These are phyloP conservation scores for Numenius arquata DNA, from an alignment of 2,113 vertebrate species.

Conservation along the genomic window DNA sequence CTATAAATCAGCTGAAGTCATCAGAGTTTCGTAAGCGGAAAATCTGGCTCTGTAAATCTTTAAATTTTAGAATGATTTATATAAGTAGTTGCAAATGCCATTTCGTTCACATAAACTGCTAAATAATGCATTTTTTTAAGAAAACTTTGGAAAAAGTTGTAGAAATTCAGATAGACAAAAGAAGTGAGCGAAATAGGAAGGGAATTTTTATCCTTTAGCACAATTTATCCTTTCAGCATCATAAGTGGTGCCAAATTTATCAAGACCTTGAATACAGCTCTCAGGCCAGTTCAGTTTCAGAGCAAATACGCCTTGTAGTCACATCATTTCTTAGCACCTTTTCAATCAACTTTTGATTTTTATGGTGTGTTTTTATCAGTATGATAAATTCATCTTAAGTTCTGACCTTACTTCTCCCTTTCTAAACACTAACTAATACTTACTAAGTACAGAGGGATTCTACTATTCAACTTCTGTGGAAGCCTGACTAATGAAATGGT, in stretches of 20 bases:
- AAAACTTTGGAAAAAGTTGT: background rate
- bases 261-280: background rate
- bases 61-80: background rate
- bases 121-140: background rate
- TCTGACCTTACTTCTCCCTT: background rate
- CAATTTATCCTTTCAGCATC: background rate
- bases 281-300: background rate
- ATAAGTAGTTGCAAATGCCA: background rate
- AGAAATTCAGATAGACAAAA: background rate
- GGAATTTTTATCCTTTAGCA: background rate
- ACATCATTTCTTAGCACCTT: background rate
- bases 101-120: background rate
- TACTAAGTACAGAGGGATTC: background rate
- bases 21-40: background rate
- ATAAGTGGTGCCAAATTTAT: background rate
- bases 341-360: background rate
- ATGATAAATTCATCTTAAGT: background rate
- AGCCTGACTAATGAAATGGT: background rate
- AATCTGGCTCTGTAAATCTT: background rate
- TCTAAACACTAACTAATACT: background rate
- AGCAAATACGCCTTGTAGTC: background rate
- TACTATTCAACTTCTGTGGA: background rate
- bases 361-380: background rate
- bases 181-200: background rate
- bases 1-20: constrained; percentile 29